phyloP scores from a whole-genome alignment of 2,888 invertebrate species.

The Dioctria rufipes region DNA sequence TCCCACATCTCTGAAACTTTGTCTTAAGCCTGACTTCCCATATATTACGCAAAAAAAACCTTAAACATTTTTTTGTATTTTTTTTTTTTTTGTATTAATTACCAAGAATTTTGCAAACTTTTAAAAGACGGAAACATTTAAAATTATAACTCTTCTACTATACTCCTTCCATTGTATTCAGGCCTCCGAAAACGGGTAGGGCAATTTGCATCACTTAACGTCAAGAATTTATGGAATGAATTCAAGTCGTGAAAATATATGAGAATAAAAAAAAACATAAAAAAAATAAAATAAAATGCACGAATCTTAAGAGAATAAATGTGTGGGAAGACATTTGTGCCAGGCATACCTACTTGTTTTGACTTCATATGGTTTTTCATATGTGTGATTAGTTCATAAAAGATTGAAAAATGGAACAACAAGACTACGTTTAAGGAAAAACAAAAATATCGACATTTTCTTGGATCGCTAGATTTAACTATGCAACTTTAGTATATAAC shows the following conservation, averaged over 20 bases:
- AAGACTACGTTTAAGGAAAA: neutral
- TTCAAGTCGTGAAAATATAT: neutral
- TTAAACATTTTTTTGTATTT: neutral
- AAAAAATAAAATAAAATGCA: neutral
- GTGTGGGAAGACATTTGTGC: slow-evolving; percentile 7
- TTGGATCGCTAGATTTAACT: too few species aligned
- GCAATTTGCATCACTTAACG: too few species aligned
- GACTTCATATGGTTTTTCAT: neutral
- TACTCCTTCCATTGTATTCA: neutral
- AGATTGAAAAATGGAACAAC: neutral
- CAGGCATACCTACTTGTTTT: neutral
- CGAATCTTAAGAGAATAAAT: neutral
- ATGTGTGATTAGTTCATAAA: neutral
- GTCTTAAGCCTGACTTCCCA: too few species aligned
- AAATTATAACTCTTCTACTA: neutral
- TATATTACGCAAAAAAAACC: neutral
- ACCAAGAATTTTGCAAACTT: neutral
- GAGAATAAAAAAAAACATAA: neutral
- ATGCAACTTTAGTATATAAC: too few species aligned
- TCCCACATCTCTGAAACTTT: too few species aligned
- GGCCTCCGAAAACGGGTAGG: neutral
- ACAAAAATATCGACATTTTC: too few species aligned
- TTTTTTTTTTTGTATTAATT: neutral
- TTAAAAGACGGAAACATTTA: slow-evolving; percentile 18
- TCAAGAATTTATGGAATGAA: neutral